Evolutionary conservation across 2,797 vertebrate genomes (phyloP).

Genomic region (Syngnathus acus): DNA sequence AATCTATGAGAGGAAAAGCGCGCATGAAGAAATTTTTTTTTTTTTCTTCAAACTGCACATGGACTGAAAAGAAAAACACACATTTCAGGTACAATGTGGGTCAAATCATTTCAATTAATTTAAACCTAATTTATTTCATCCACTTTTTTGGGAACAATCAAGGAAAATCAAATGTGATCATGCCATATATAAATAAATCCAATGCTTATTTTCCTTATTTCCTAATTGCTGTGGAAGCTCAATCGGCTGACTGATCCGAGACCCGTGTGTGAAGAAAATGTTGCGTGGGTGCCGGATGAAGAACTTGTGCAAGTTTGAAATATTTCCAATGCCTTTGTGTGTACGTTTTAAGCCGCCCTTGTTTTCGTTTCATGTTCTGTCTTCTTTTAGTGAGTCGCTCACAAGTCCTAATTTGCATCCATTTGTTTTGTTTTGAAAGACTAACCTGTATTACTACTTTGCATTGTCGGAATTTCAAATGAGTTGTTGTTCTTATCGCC

Average conservation of each 20-base stretch:
- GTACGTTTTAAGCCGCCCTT: conserved; percentile 44
- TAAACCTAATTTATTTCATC: conserved; percentile 66
- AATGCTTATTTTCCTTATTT: conserved; percentile 35
- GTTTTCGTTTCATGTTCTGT: conserved; percentile 17
- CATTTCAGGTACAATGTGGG: conserved; percentile 63
- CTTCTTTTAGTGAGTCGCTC: neutral
- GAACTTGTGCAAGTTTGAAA: conserved; percentile 23
- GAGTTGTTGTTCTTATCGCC: conserved; percentile 46
- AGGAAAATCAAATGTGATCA: conserved; percentile 48
- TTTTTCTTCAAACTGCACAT: conserved; percentile 23
- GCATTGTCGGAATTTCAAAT: conserved; percentile 46
- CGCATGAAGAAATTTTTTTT: conserved; percentile 57
- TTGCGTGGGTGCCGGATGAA: neutral
- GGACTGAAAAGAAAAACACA: conserved; percentile 42
- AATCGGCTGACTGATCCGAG: neutral
- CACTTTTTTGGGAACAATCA: conserved; percentile 60
- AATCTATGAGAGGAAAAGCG: conserved; percentile 48
- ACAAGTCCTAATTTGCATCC: conserved; percentile 12
- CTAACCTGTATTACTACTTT: conserved; percentile 48
- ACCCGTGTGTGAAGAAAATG: neutral
- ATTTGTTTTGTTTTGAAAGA: conserved; percentile 38
- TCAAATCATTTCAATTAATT: conserved; percentile 66
- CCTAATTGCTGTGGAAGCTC: conserved; percentile 36
- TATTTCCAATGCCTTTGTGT: conserved; percentile 47
- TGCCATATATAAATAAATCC: conserved; percentile 55